Base-by-base conservation (phyloP, 2,888 invertebrate genomes). In the Ichneumon xanthorius region DNA sequence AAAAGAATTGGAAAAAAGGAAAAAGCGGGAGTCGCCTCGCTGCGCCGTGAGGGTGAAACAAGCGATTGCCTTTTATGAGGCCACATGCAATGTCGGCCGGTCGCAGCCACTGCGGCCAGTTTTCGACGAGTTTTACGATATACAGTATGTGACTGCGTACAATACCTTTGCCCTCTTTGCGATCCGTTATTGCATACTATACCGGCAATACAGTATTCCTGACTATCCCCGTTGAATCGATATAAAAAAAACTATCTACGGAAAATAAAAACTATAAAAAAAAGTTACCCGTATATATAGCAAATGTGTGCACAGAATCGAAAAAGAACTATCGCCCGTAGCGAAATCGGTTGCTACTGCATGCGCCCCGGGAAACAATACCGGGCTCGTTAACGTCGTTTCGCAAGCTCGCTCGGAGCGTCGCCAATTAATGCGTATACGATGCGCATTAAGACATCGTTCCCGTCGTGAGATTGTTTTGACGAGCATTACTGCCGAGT, bases 11-110 rank as follows among this genome's bases (percentile, higher is more conserved):
- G 16, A 19, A 58, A 48, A 33, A 37, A 63, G 45, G 37, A 22
- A 58, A 58, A 26, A 58, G 2, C 14, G 58, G 22, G 58, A 22
- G 11, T 22, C 58, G 11, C 22, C 19, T 5, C 45, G 22, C 5
- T 30, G 48, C 48, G 65, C 76, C 50, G 30, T 11, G 50, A 65
- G 33, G 76, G 63, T 37, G 65, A 65, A 76, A 76, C 65, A 53
- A 76, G 65, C 65, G 76, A 50, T 65, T 76, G 76, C 58, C 76
- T 76, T 76, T 76, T 50, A 50, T 65, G 65, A 65, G 63, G 65
- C 33, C 76, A 37, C 63, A 45, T 45, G 45, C 14, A 65, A 76
- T 76, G 65, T 63, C 75, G 48, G 30, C 11, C 26, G 58, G 58
- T 58, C 58, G 58, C 45, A 58, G 26, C 63, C 30, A 63, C 45